Percentiles rank a stretch among this genome's conserved stretches.
Conservation (phyloP, 2,797 vertebrate genomes). For the Cynodonichthys magdalenae region DNA sequence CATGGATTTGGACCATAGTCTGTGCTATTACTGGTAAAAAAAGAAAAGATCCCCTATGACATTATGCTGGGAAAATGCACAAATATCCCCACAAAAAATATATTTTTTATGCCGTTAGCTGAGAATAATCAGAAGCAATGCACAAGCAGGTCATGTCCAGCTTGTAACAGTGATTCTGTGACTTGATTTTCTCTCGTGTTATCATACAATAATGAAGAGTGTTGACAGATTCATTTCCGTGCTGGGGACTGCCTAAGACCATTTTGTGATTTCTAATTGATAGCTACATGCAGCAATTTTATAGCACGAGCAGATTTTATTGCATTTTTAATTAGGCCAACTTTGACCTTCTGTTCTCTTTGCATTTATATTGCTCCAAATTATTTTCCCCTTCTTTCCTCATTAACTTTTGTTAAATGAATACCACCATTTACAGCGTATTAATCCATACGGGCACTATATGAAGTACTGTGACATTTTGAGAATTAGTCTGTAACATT, state of each 20-base stretch:
- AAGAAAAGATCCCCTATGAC: slow-evolving; percentile 50
- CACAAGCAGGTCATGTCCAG: slow-evolving; percentile 59
- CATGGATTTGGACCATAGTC: slow-evolving; percentile 47
- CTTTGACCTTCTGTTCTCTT: slow-evolving; percentile 79
- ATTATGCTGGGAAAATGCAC: slow-evolving; percentile 43
- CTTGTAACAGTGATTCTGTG: slow-evolving; percentile 67
- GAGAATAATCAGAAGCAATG: slow-evolving; percentile 50
- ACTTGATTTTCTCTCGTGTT: slow-evolving; percentile 69
- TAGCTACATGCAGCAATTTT: slow-evolving; percentile 72
- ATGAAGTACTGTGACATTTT: slow-evolving; percentile 35
- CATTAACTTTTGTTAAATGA: slow-evolving; percentile 73
- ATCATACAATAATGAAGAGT: slow-evolving; percentile 73
- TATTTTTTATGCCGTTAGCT: slow-evolving; percentile 12
- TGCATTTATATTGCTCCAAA: slow-evolving; percentile 80
- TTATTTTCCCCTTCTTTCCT: slow-evolving; percentile 76
- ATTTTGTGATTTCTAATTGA: slow-evolving; percentile 79
- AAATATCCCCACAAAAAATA: slow-evolving; percentile 34
- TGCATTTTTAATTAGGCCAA: slow-evolving; percentile 80
- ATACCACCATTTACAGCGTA: slow-evolving; percentile 57
- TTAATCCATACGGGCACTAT: slow-evolving; percentile 53
- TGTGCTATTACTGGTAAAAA: slow-evolving; percentile 56
- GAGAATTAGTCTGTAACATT: slow-evolving; percentile 33
- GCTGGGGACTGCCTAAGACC: slow-evolving; percentile 59
- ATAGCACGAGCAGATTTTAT: slow-evolving; percentile 70
- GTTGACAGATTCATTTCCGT: slow-evolving; percentile 79